A percentile compares a stretch with the other conserved stretches of the same genome.
Evolutionary conservation across 2,797 vertebrate genomes (phyloP).

Genomic region (Anguilla marmorata): DNA sequence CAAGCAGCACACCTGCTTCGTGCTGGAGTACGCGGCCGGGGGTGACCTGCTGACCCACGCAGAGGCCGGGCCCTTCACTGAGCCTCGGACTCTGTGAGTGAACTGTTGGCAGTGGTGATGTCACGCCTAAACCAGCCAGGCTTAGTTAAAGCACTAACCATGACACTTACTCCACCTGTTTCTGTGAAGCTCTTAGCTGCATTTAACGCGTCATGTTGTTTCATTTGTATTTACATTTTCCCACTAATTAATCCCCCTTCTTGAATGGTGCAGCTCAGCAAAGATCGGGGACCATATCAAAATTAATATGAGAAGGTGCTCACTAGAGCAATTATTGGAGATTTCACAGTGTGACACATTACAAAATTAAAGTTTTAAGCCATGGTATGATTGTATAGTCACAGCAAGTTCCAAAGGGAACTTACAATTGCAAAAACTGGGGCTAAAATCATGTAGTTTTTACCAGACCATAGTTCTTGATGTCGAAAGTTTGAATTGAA

Average conservation of each 20-base stretch:
- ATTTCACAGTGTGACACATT: neutral
- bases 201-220: neutral
- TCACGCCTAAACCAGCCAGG: neutral
- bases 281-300: neutral
- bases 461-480: too few species aligned
- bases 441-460: too few species aligned
- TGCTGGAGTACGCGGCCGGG: neutral
- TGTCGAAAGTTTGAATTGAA: too few species aligned
- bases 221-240: neutral
- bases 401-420: too few species aligned
- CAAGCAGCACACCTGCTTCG: neutral
- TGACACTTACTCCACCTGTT: neutral
- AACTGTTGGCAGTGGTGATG: neutral
- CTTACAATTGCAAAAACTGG: too few species aligned
- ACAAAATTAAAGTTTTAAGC: neutral
- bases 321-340: neutral
- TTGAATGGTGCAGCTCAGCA: neutral
- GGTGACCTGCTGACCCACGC: neutral
- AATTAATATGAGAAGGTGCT: neutral
- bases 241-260: neutral
- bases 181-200: neutral
- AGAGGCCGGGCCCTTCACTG: neutral
- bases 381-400: too few species aligned
- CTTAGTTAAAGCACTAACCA: neutral
- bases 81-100: neutral